Evolutionary conservation across 1,140 invertebrate genomes (phyloP).

Genomic region (Oscheius sp.): DNA sequence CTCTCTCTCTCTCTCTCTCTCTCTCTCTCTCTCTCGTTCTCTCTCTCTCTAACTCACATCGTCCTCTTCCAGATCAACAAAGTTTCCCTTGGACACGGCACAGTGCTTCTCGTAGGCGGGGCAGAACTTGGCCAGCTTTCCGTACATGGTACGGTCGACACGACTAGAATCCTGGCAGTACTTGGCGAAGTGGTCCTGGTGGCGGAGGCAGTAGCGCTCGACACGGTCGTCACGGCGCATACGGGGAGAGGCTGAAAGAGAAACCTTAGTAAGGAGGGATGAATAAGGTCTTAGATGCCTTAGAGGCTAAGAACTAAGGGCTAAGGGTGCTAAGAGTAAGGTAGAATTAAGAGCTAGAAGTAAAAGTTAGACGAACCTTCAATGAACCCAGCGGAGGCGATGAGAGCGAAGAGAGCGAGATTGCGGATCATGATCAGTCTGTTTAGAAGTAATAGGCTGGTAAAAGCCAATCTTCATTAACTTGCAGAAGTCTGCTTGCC

Average conservation of each 20-base stretch:
- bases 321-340: not conserved
- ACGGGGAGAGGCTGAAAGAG: constrained; percentile 20
- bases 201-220: constrained; percentile 27
- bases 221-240: constrained; percentile 14
- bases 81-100: constrained; percentile 22
- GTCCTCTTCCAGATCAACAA: constrained; percentile 3
- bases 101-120: constrained; percentile 46
- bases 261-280: not conserved
- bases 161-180: constrained; percentile 32
- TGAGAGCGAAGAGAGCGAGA: constrained; percentile 1
- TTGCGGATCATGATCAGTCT: constrained; percentile 5
- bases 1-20: too few relatives aligned
- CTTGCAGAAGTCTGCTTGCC: constrained; percentile 4
- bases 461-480: constrained; percentile 4
- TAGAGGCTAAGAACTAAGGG: too few relatives aligned
- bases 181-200: constrained; percentile 36
- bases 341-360: not conserved
- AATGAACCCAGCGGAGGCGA: constrained; percentile 24
- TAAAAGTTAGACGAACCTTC: constrained; percentile 2
- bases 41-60: too few relatives aligned
- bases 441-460: constrained; percentile 6
- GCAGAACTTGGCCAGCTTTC: constrained; percentile 47
- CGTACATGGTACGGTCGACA: constrained; percentile 15
- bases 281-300: not conserved
- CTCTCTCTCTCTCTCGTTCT: too few relatives aligned